A percentile compares a stretch with the other conserved stretches of the same genome.
phyloP scores from a whole-genome alignment of 1,140 invertebrate genomes.

The Drosophila mauritiana region DNA sequence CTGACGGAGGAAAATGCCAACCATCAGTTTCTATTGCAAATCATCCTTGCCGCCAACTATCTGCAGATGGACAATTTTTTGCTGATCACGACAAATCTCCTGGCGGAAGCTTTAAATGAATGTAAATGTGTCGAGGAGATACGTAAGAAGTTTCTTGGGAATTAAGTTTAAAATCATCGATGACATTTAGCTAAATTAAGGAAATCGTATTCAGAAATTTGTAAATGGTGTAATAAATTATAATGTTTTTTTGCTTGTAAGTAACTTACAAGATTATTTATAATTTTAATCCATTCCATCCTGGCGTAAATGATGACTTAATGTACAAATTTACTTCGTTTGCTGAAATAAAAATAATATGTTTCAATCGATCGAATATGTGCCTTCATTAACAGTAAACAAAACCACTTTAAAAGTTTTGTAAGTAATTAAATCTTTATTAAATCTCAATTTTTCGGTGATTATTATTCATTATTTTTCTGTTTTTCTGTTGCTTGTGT shows the following conservation, averaged over 20 bases:
- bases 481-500: slow-evolving; percentile 38
- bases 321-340: too few relatives aligned
- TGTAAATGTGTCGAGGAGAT: slow-evolving; percentile 6
- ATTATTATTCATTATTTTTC: slow-evolving; percentile 78
- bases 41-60: slow-evolving; percentile 48
- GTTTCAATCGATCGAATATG: not conserved
- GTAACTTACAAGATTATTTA: not conserved
- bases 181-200: too few relatives aligned
- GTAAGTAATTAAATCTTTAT: slow-evolving; percentile 81
- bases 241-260: not conserved
- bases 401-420: slow-evolving; percentile 21
- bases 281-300: too few relatives aligned
- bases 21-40: slow-evolving; percentile 1
- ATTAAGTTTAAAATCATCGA: not conserved
- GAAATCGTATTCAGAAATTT: not conserved
- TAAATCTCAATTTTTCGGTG: slow-evolving; percentile 81
- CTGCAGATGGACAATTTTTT: slow-evolving; percentile 31
- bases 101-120: slow-evolving; percentile 21
- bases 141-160: not conserved
- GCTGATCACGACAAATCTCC: slow-evolving; percentile 8
- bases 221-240: too few relatives aligned
- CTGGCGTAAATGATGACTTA: too few relatives aligned
- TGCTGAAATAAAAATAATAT: not conserved
- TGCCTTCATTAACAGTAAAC: not conserved
- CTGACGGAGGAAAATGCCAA: not conserved